phyloP scores from a whole-genome alignment of 2,113 vertebrate species.

The Odontophorus gujanensis region DNA sequence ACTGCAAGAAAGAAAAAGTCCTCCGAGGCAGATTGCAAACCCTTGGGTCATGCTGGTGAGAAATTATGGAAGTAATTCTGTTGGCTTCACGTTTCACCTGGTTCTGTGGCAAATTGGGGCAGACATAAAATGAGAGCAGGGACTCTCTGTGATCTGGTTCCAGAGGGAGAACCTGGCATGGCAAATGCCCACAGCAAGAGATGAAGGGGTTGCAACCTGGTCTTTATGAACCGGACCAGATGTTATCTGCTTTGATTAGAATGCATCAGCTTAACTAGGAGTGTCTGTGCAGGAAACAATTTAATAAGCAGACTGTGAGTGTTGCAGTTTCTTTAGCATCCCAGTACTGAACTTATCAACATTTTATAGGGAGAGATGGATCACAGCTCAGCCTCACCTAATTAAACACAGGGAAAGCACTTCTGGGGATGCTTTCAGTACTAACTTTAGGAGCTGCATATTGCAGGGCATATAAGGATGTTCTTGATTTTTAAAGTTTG shows the following conservation, averaged over 20 bases:
- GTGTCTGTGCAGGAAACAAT: not conserved
- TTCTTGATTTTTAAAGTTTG: conserved; percentile 47
- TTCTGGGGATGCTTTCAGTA: not conserved
- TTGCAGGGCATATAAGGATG: not conserved
- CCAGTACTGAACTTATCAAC: not conserved
- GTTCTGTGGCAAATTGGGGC: conserved; percentile 13
- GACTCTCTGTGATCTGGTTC: not conserved
- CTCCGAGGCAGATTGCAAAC: not conserved
- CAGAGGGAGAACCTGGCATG: not conserved
- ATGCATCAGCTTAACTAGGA: conserved; percentile 30
- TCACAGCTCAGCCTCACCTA: not conserved
- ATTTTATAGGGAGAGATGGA: not conserved
- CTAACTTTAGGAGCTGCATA: not conserved
- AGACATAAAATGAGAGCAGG: not conserved
- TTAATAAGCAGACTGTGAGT: conserved; percentile 28
- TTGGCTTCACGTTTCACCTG: not conserved
- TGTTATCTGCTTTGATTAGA: conserved; percentile 49
- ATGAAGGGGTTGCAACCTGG: conserved; percentile 2
- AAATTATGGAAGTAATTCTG: conserved; percentile 7
- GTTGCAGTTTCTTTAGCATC: not conserved
- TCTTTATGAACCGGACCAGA: conserved; percentile 21
- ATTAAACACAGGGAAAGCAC: not conserved
- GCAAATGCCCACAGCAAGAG: not conserved
- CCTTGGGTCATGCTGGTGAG: not conserved
- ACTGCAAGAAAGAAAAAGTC: not conserved